Conservation (phyloP, 2,888 invertebrate genomes). For the Melinopterus prodromus region DNA sequence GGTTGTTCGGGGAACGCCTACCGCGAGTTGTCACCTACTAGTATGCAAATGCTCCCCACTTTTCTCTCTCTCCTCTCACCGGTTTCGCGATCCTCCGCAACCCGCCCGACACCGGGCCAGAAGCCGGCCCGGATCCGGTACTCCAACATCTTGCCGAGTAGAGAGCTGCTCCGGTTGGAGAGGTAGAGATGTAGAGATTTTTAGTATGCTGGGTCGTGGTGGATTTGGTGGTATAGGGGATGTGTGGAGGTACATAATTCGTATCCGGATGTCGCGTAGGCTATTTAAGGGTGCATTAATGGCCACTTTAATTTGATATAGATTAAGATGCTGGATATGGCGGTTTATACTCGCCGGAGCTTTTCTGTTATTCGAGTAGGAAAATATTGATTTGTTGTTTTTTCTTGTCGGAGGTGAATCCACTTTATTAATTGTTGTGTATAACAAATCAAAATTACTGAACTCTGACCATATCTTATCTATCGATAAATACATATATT, state of each 20-base stretch:
- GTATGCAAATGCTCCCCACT: slow-evolving; percentile 61
- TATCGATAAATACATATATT: too few species aligned
- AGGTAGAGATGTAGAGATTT: background rate
- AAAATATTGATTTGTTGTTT: background rate
- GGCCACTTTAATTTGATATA: slow-evolving; percentile 24
- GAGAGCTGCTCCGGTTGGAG: background rate
- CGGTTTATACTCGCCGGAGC: slow-evolving; percentile 11
- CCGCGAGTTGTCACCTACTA: slow-evolving; percentile 63
- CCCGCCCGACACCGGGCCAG: slow-evolving; percentile 39
- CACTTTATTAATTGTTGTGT: too few species aligned
- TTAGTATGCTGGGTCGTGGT: background rate
- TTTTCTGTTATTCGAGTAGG: background rate
- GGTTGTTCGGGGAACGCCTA: slow-evolving; percentile 56
- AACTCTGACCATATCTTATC: too few species aligned
- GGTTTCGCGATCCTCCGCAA: slow-evolving; percentile 32
- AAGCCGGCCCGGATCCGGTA: background rate
- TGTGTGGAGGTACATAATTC: slow-evolving; percentile 14
- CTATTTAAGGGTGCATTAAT: slow-evolving; percentile 23
- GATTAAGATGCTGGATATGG: slow-evolving; percentile 16
- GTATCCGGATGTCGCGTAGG: background rate
- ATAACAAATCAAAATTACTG: too few species aligned
- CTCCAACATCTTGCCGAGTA: background rate
- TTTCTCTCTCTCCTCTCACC: slow-evolving; percentile 31
- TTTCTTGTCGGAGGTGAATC: too few species aligned
- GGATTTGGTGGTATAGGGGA: background rate